These are phyloP conservation scores for Clarias batrachus DNA, from an alignment of 2,113 vertebrate genomes.

Conservation along the genomic window DNA sequence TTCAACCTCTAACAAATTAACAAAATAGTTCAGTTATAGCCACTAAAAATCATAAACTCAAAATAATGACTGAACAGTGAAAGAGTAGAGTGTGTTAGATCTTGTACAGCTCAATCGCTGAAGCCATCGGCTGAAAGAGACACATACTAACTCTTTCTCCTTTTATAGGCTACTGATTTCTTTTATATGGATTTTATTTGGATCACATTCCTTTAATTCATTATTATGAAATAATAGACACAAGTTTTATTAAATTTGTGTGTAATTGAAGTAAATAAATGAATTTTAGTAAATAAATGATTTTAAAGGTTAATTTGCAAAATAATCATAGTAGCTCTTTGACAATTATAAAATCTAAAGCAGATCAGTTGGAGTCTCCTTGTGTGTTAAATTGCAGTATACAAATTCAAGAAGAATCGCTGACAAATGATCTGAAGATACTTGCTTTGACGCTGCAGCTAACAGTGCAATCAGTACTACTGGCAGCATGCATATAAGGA, in stretches of 20 bases:
- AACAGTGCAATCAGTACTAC: too few species aligned
- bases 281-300: too few species aligned
- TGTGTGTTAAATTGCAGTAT: neutral
- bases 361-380: neutral
- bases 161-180: neutral
- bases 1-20: neutral
- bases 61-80: neutral
- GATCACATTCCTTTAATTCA: neutral
- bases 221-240: too few species aligned
- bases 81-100: neutral
- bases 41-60: neutral
- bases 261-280: too few species aligned
- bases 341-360: neutral
- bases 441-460: too few species aligned
- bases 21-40: neutral
- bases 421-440: too few species aligned
- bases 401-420: neutral
- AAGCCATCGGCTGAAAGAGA: neutral
- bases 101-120: neutral
- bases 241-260: too few species aligned
- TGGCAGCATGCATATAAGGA: too few species aligned
- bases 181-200: neutral
- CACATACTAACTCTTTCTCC: neutral
- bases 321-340: neutral
- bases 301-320: too few species aligned